Evolutionary conservation across 1,140 invertebrate genomes (phyloP), one percentile per base, ranked within the genome.

Genomic region (Diachasma alloeum): DNA sequence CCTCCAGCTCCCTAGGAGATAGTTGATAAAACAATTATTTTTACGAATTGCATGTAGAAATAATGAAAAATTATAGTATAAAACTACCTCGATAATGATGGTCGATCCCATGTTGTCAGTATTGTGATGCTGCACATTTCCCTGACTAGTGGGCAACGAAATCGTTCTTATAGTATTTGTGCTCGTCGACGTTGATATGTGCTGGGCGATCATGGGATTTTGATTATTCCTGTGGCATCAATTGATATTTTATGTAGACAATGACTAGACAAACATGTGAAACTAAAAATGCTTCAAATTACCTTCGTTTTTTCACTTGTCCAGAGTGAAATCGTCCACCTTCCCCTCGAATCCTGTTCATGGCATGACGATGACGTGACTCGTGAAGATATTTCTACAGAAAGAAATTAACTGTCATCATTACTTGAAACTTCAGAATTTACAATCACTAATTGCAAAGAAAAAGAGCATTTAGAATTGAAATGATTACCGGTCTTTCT

Each of bases 361-460:
- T 97, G 0, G 98, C 98, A 87, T 99, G 98, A 82, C 95, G 91
- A 90, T 99, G 98, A 74, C 98, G 91, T 10, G 98, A 99, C 90
- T 99, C 98, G 83, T 99, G 98, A n/a, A 99, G 91, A 87, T 99
- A 99, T 97, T 99, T 99, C 95, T 98, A 87, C 42, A 63, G 72
- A 78, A 39, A 53, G 48, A 72, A 17, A 66, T 72, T 26, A 39
- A 39, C 31, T 11, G 36, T 4, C 19, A 72, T 66, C 75, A 53
- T 13, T 9, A 67, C 17, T 42, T 11, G 44, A n/a, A 73, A 69
- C 24, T 53, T 63, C 44, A 69, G 44, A 78, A 44, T 46, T 42
- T 63, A 74, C 53, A 26, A 69, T 78, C 44, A 26, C 13, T 72
- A 17, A 36, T 76, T 9, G 19, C 31, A 31, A 31, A 31, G 6